Percentiles rank a stretch among this genome's conserved stretches.
These are phyloP conservation scores for Numenius phaeopus DNA, from an alignment of 2,797 vertebrate species.

Conservation along the genomic window DNA sequence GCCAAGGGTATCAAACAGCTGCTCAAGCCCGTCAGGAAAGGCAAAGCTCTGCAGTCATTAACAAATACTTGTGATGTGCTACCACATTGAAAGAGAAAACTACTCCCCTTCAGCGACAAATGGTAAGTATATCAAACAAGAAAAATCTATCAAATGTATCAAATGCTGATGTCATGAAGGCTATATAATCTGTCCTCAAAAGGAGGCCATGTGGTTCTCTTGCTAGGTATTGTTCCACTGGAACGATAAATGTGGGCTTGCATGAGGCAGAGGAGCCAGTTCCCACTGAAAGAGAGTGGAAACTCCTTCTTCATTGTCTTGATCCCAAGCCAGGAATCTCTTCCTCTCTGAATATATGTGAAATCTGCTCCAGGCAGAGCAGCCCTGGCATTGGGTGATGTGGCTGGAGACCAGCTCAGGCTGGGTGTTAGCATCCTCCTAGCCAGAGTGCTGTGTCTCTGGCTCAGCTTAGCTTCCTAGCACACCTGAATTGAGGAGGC, in stretches of 20 bases:
- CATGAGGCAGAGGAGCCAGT: not conserved
- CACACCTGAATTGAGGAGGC: not conserved
- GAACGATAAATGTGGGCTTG: not conserved
- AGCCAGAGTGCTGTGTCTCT: not conserved
- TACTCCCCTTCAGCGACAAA: not conserved
- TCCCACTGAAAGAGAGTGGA: not conserved
- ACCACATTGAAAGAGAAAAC: not conserved
- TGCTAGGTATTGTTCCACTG: not conserved
- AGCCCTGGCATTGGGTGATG: not conserved
- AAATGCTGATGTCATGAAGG: not conserved
- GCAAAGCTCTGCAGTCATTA: not conserved
- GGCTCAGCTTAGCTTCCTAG: not conserved
- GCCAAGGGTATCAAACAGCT: not conserved
- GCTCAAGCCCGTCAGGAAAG: not conserved
- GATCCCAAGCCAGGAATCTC: not conserved
- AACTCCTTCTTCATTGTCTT: not conserved
- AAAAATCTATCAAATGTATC: not conserved
- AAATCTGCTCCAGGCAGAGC: not conserved
- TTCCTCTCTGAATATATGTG: not conserved
- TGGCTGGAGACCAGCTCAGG: not conserved
- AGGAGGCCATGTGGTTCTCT: not conserved
- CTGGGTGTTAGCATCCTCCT: not conserved
- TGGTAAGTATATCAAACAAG: not conserved
- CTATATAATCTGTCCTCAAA: not conserved
- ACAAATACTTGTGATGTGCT: not conserved